Percentiles rank a stretch among this genome's conserved stretches.
Evolutionary conservation across 2,888 invertebrate species (phyloP).

Genomic region (Amblyjoppa proteus): DNA sequence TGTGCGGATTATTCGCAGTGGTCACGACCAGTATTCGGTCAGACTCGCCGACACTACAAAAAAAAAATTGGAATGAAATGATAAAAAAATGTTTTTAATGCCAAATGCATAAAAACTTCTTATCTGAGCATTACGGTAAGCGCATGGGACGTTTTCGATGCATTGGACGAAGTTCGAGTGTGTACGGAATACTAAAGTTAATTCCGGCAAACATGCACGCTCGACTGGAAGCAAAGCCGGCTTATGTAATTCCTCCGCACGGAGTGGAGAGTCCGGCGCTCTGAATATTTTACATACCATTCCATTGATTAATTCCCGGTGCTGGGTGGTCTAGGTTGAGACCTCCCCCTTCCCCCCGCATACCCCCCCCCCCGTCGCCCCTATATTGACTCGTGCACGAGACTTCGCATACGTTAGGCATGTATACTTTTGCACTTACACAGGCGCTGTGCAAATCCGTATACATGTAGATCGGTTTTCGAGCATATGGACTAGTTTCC

Average conservation of each 20-base stretch:
- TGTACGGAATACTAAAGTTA: neutral
- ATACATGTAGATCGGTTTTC: slow-evolving; percentile 31
- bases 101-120: neutral
- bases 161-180: neutral
- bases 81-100: neutral
- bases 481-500: slow-evolving; percentile 66
- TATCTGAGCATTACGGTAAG: neutral
- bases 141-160: neutral
- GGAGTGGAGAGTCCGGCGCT: slow-evolving; percentile 6
- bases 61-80: neutral
- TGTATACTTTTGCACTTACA: neutral
- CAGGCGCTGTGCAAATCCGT: neutral
- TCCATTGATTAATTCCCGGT: slow-evolving; percentile 62
- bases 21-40: slow-evolving; percentile 16
- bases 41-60: neutral
- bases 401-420: slow-evolving; percentile 30
- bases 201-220: neutral
- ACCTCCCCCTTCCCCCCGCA: neutral
- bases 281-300: slow-evolving; percentile 67
- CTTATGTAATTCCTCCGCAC: slow-evolving; percentile 24
- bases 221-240: neutral
- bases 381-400: slow-evolving; percentile 35
- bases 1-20: slow-evolving; percentile 14
- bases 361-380: slow-evolving; percentile 15
- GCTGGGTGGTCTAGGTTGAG: slow-evolving; percentile 34